Base-by-base conservation (phyloP, 2,797 vertebrate species). In the Coilia nasus region DNA sequence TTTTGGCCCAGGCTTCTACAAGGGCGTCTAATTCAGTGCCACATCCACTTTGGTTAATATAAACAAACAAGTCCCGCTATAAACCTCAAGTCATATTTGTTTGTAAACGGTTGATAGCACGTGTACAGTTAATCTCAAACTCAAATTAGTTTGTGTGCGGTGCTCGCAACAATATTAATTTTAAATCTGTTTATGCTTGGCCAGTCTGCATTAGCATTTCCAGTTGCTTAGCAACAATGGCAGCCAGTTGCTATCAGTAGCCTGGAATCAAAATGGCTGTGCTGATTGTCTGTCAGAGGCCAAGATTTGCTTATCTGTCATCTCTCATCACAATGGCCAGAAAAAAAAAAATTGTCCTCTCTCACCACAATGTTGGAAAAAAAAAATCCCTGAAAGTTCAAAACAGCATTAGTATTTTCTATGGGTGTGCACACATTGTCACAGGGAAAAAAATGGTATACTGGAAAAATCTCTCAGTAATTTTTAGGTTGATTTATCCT, bases 201-300 rank as follows among this genome's bases (percentile, higher is more conserved):
- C 17, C 31, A 78, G 15, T 78, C 35, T 12, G 71, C 71, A 78
- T 78, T 78, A 78, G 71, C 71, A 78, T 78, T 44, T 78, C 35
- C 71, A 78, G 71, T 78, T 78, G 71, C 71, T 78, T 44, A 78
- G 71, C 71, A 78, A 78, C 71, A 78, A 44, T 78, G 71, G 71
- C 71, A 44, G 71, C 19, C 71, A 78, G 6, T 78, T 19, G 35
- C 15, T 78, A 78, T 78, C 71, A 78, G 71, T 44, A 41, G 71
- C 71, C 7, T 78, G 71, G 71, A 31, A 78, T 78, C 71, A 78
- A 78, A 78, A 78, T 21, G 71, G 71, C 71, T 78, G 35, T 78
- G 31, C 71, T 44, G 35, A 78, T 31, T 35, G 19, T 19, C 6
- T 41, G 6, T 44, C 7, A 44, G 71, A 9, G 71, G 71, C 6